These are phyloP conservation scores for Dexiosoma caninum DNA, from an alignment of 2,888 invertebrate genomes.

Conservation along the genomic window DNA sequence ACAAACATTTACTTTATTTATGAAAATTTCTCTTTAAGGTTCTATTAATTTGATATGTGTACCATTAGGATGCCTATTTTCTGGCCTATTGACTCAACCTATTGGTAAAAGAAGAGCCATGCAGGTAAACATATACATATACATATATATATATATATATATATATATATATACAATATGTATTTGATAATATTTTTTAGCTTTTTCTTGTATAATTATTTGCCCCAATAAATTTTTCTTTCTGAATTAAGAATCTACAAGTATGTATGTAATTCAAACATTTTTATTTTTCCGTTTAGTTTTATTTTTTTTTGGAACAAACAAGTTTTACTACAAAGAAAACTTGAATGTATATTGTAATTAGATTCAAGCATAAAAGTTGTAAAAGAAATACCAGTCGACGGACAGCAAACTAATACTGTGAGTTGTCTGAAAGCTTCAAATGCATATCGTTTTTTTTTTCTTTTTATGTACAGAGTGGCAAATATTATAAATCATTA, in stretches of 20 bases:
- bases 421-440: not conserved
- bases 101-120: conserved; percentile 86
- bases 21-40: conserved; percentile 79
- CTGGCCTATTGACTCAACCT: conserved; percentile 84
- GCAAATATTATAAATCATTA: not conserved
- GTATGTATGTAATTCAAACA: not conserved
- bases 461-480: not conserved
- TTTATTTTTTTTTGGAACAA: not conserved
- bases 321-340: not conserved
- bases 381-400: not conserved
- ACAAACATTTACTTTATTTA: no score
- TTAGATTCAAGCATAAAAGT: not conserved
- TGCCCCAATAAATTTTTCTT: not conserved
- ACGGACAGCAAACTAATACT: not conserved
- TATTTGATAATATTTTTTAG: conserved; percentile 3
- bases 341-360: not conserved
- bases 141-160: no score
- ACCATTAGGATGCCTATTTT: conserved; percentile 87
- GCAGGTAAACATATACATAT: conserved; percentile 81
- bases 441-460: not conserved
- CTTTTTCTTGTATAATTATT: not conserved
- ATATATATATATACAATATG: no score
- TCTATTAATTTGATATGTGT: conserved; percentile 89
- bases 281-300: not conserved
- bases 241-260: not conserved